Conservation (phyloP, 2,888 invertebrate species). For the Drosophila anomelani region DNA sequence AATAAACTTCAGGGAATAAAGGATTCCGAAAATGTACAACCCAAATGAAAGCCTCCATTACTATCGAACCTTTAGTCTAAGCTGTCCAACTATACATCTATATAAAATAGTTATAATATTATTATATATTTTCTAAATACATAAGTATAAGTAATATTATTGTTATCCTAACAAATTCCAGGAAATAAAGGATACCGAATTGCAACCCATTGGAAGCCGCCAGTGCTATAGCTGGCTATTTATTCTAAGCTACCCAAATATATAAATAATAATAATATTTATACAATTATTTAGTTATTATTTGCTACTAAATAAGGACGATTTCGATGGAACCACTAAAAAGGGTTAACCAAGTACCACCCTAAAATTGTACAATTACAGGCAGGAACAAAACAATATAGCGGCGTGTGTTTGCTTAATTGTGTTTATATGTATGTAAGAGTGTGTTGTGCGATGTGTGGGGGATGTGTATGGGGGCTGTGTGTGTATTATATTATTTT, state of each 20-base stretch:
- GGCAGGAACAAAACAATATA: conserved; percentile 4
- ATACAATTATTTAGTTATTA: background rate
- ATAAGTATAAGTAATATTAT: too few species aligned
- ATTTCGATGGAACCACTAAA: background rate
- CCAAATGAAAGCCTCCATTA: too few species aligned
- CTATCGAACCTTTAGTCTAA: too few species aligned
- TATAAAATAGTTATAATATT: too few species aligned
- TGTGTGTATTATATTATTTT: conserved; percentile 51
- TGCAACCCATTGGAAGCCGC: background rate
- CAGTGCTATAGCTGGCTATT: background rate
- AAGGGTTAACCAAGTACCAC: conserved; percentile 6
- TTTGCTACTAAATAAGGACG: too few species aligned
- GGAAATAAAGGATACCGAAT: background rate
- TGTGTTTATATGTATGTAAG: conserved; percentile 2
- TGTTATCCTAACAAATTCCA: background rate
- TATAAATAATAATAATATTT: background rate
- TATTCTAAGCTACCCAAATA: background rate
- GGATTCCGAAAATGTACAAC: too few species aligned
- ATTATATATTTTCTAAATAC: too few species aligned
- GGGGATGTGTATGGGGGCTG: conserved; percentile 11
- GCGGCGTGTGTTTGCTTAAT: conserved; percentile 3
- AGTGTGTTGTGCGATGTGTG: conserved; percentile 9
- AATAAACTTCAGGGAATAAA: too few species aligned
- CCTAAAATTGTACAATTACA: conserved; percentile 14
- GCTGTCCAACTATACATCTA: too few species aligned